Base-by-base conservation (phyloP, 1,140 invertebrate species). In the Spodoptera litura region DNA sequence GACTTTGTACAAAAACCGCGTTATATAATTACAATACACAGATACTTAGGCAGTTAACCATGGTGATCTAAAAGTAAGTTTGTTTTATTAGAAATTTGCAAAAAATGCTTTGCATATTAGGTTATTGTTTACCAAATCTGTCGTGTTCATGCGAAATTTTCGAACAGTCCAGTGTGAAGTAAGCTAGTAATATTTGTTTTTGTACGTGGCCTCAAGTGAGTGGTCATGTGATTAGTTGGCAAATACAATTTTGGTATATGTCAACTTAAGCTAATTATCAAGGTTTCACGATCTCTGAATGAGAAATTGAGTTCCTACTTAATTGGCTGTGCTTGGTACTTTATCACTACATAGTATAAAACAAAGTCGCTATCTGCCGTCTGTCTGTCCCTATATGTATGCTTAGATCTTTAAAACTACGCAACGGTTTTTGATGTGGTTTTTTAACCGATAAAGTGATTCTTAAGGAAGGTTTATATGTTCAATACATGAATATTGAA, bases 191-290 rank as follows among this genome's bases (percentile, higher is more conserved):
- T 64, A 64, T 64, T 64, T 64, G 8, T 64, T 62, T 44, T 44
- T 15, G 35, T 35, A 38, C n/a, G 35, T 44, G 59, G 59, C 59
- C 59, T 64, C 61, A 49, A 20, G 20, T n/a, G 9, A 15, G 15
- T n/a, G 35, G 61, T 64, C 61, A 49, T 20, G 20, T 56, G 61
- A 64, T 64, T 64, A 64, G 35, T 64, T 64, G 38, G 61, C 61
- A 64, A 64, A 64, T 64, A 64, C 49, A 9, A 64, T 64, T 49
- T n/a, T 38, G 61, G 61, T 49, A 64, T 64, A 64, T 64, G 61
- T 64, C 15, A 64, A 38, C 61, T 64, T 64, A 64, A 64, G 61
- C 61, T 64, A 64, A 64, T 64, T 64, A 64, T 38, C 61, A 64
- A 64, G 61, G 38, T 10, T 64, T 62, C 3, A 62, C 5, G 59